phyloP scores from a whole-genome alignment of 2,888 invertebrate species.

The Yponomeuta malinellus region DNA sequence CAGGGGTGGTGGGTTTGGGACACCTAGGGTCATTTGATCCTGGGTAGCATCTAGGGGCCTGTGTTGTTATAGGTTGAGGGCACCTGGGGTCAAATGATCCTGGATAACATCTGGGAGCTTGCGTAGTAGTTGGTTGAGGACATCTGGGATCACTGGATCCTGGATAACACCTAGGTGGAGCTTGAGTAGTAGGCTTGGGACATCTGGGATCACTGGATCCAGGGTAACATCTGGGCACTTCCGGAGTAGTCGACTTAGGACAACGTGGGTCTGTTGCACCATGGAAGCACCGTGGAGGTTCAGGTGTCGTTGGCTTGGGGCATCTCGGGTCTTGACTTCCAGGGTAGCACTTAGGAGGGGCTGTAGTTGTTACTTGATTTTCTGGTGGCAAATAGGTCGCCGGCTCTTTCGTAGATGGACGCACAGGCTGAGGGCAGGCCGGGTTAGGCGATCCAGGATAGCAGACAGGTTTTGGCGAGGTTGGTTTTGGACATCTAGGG shows the following conservation, averaged over 20 bases:
- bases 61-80: constrained; percentile 27
- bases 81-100: constrained; percentile 30
- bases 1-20: constrained; percentile 18
- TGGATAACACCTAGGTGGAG: constrained; percentile 23
- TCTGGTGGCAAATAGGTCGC: constrained; percentile 23
- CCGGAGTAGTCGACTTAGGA: constrained; percentile 28
- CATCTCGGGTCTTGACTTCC: constrained; percentile 39
- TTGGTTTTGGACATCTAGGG: constrained; percentile 42
- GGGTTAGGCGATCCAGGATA: constrained; percentile 25
- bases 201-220: constrained; percentile 35
- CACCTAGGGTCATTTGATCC: constrained; percentile 21
- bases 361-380: constrained; percentile 28
- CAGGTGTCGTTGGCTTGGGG: constrained; percentile 27
- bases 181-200: constrained; percentile 26
- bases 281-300: constrained; percentile 31
- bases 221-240: constrained; percentile 30
- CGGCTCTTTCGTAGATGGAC: constrained; percentile 29
- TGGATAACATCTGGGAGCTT: constrained; percentile 31
- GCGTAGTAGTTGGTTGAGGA: constrained; percentile 25
- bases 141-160: constrained; percentile 29
- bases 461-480: constrained; percentile 28
- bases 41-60: constrained; percentile 15
- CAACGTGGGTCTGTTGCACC: constrained; percentile 37
- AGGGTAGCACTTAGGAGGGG: constrained; percentile 27
- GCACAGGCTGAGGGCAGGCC: constrained; percentile 21